phyloP scores from a whole-genome alignment of 2,113 vertebrate species.

The Silurus asotus region DNA sequence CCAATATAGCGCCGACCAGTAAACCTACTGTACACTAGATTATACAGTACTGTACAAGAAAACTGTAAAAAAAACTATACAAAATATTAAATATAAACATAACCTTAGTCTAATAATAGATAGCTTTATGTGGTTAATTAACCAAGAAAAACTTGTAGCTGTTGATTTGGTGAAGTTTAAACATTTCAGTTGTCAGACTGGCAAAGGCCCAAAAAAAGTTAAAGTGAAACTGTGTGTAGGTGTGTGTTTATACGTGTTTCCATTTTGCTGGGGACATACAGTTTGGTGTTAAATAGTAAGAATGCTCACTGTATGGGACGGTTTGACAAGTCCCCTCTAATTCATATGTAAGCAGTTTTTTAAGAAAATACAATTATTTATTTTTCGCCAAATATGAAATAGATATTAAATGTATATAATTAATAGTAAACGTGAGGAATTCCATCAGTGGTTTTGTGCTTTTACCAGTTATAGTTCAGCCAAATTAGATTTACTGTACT shows the following conservation, averaged over 20 bases:
- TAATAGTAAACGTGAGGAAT: background rate
- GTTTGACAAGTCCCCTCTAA: background rate
- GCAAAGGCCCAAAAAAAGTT: background rate
- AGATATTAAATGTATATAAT: background rate
- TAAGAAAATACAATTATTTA: background rate
- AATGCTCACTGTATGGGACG: background rate
- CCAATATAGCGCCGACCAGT: too few species aligned
- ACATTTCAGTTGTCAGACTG: background rate
- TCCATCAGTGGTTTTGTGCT: background rate
- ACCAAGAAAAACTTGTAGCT: background rate
- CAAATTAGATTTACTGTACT: background rate
- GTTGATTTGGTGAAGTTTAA: background rate
- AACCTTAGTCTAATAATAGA: background rate
- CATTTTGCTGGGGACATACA: background rate
- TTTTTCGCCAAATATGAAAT: background rate
- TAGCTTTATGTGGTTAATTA: background rate
- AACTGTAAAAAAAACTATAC: too few species aligned
- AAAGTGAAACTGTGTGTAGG: background rate
- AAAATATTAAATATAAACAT: too few species aligned
- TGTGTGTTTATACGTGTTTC: conserved; percentile 1
- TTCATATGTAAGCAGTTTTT: background rate
- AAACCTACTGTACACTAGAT: too few species aligned
- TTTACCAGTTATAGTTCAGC: background rate
- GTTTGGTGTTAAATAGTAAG: background rate
- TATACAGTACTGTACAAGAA: too few species aligned